phyloP scores from a whole-genome alignment of 1,140 invertebrate genomes.

The Bilobella aurantiaca region DNA sequence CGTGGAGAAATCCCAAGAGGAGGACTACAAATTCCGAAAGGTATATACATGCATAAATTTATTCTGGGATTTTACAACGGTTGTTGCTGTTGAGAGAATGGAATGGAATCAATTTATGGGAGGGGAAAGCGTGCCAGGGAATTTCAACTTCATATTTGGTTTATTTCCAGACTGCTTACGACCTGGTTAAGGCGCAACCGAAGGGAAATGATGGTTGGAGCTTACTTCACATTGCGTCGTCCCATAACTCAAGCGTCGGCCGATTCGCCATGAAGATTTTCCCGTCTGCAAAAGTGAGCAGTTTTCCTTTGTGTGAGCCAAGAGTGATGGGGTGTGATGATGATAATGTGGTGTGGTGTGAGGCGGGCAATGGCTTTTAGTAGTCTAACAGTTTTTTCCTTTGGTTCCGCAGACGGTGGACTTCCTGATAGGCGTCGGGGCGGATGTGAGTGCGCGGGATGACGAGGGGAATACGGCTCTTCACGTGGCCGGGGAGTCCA shows the following conservation, averaged over 20 bases:
- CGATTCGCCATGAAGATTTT: slow-evolving; percentile 65
- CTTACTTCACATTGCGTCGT: slow-evolving; percentile 71
- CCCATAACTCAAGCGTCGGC: slow-evolving; percentile 45
- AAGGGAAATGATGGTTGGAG: slow-evolving; percentile 56
- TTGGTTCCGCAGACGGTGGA: slow-evolving; percentile 47
- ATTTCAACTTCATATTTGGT: background rate
- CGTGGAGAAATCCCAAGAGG: slow-evolving; percentile 34
- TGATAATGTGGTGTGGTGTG: too few relatives aligned
- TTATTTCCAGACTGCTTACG: slow-evolving; percentile 41
- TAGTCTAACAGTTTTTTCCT: too few relatives aligned
- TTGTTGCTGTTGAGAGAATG: too few relatives aligned
- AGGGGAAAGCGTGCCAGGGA: background rate
- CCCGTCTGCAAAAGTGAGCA: slow-evolving; percentile 55
- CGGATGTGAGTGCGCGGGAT: slow-evolving; percentile 62
- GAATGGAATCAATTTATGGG: background rate
- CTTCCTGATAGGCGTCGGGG: slow-evolving; percentile 70
- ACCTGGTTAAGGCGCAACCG: slow-evolving; percentile 66
- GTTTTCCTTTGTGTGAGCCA: too few relatives aligned
- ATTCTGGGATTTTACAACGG: too few relatives aligned
- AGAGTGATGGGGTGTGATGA: too few relatives aligned
- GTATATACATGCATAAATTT: slow-evolving; percentile 9
- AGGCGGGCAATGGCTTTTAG: too few relatives aligned
- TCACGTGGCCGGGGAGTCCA: slow-evolving; percentile 56
- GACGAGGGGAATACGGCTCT: slow-evolving; percentile 69
- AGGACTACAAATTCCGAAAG: slow-evolving; percentile 36